These are phyloP conservation scores for Potorous gilbertii DNA, from an alignment of 2,797 vertebrate species.

Conservation along the genomic window DNA sequence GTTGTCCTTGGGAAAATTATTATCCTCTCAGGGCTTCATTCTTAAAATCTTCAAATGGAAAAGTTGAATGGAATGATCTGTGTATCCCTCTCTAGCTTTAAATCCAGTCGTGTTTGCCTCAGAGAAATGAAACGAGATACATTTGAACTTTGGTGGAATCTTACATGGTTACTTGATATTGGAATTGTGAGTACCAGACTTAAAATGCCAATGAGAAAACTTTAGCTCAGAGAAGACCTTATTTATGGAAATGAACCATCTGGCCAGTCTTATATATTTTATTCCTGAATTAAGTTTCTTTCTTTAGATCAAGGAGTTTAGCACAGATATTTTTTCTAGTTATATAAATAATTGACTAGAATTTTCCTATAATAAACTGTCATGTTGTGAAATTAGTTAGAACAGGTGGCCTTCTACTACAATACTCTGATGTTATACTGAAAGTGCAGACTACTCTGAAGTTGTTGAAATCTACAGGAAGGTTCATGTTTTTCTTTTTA, in stretches of 20 bases:
- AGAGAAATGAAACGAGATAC: not conserved
- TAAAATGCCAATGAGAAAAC: not conserved
- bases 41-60: not conserved
- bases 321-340: not conserved
- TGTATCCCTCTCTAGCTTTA: not conserved
- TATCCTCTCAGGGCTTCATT: not conserved
- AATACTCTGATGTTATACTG: not conserved
- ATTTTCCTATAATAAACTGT: not conserved
- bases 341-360: not conserved
- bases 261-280: not conserved
- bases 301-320: not conserved
- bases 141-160: not conserved
- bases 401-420: not conserved
- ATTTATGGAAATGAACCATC: not conserved
- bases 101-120: not conserved
- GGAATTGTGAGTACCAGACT: not conserved
- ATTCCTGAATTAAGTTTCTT: not conserved
- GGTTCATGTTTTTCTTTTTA: not conserved
- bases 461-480: not conserved
- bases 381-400: not conserved
- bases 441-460: not conserved
- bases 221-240: not conserved
- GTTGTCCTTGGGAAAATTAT: not conserved
- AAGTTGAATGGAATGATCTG: not conserved
- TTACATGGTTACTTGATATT: not conserved